Evolutionary conservation across 2,888 invertebrate species (phyloP).

Genomic region (Limnephilus marmoratus): DNA sequence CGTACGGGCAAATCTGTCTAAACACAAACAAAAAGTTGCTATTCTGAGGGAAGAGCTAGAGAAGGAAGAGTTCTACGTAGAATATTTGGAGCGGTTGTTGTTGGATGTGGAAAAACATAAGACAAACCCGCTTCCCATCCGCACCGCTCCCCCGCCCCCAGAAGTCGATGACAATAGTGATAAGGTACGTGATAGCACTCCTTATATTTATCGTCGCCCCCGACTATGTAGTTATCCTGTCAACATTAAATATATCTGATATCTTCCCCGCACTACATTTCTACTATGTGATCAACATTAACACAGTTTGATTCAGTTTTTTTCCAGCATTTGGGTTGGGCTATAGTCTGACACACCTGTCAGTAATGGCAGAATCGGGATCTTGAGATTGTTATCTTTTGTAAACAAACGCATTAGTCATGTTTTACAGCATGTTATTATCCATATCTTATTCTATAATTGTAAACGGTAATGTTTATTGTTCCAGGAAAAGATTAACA

Average conservation of each 20-base stretch:
- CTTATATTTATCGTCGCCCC: slow-evolving; percentile 66
- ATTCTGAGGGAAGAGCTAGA: slow-evolving; percentile 90
- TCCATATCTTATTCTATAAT: neutral
- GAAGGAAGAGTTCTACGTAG: slow-evolving; percentile 93
- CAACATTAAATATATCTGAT: neutral
- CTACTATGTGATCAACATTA: neutral
- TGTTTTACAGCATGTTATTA: neutral
- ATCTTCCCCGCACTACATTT: neutral
- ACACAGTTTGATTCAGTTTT: neutral
- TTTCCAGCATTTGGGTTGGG: slow-evolving; percentile 45
- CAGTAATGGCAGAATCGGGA: slow-evolving; percentile 43
- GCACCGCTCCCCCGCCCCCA: slow-evolving; percentile 74
- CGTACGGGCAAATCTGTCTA: slow-evolving; percentile 91
- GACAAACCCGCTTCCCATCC: slow-evolving; percentile 75
- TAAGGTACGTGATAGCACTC: slow-evolving; percentile 75
- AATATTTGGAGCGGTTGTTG: slow-evolving; percentile 89
- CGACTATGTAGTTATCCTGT: neutral
- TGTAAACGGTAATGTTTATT: neutral
- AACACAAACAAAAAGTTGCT: slow-evolving; percentile 91
- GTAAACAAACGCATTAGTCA: slow-evolving; percentile 42
- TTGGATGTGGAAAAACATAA: slow-evolving; percentile 92
- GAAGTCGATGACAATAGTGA: slow-evolving; percentile 69
- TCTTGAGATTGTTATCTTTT: slow-evolving; percentile 42
- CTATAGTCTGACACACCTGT: slow-evolving; percentile 56
- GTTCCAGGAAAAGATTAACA: slow-evolving; percentile 48